A percentile compares a stretch with the other conserved stretches of the same genome.
Conservation (phyloP, 2,113 vertebrate species). For the Leptobrachium ailaonicum region DNA sequence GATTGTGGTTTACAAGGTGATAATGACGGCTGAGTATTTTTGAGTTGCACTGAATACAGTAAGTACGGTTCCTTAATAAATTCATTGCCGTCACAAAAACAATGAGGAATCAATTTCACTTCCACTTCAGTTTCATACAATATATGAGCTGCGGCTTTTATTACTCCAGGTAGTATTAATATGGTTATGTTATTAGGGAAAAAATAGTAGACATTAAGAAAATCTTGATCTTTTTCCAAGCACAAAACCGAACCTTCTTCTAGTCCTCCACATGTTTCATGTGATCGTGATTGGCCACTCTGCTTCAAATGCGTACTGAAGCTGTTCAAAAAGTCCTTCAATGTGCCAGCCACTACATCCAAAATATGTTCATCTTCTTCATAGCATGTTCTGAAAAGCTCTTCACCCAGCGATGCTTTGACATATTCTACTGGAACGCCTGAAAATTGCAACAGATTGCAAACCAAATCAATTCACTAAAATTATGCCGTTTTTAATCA, state of each 20-base stretch:
- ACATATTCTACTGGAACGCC: slow-evolving; percentile 77
- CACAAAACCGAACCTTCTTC: slow-evolving; percentile 90
- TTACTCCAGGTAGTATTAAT: slow-evolving; percentile 88
- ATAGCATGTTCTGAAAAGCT: slow-evolving; percentile 92
- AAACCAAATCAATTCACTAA: neutral
- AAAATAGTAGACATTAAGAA: slow-evolving; percentile 92
- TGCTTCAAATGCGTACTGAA: slow-evolving; percentile 94
- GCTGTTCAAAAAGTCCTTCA: slow-evolving; percentile 97
- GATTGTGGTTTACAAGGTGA: slow-evolving; percentile 85
- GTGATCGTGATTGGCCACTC: slow-evolving; percentile 71
- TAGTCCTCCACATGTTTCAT: slow-evolving; percentile 67
- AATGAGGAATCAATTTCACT: slow-evolving; percentile 74
- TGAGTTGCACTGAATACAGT: slow-evolving; percentile 83
- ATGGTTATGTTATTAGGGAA: slow-evolving; percentile 83
- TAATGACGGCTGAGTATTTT: slow-evolving; percentile 79
- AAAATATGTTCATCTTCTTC: slow-evolving; percentile 92
- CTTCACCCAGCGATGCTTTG: slow-evolving; percentile 82
- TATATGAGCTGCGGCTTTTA: slow-evolving; percentile 85
- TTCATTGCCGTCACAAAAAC: slow-evolving; percentile 76
- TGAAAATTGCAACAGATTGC: slow-evolving; percentile 60
- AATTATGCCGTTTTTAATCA: too few species aligned
- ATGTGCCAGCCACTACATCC: slow-evolving; percentile 88
- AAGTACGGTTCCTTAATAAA: slow-evolving; percentile 86
- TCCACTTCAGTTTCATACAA: slow-evolving; percentile 87
- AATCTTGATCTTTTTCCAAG: slow-evolving; percentile 88